Conservation (phyloP, 2,113 vertebrate species). For the Tachysurus vachellii region DNA sequence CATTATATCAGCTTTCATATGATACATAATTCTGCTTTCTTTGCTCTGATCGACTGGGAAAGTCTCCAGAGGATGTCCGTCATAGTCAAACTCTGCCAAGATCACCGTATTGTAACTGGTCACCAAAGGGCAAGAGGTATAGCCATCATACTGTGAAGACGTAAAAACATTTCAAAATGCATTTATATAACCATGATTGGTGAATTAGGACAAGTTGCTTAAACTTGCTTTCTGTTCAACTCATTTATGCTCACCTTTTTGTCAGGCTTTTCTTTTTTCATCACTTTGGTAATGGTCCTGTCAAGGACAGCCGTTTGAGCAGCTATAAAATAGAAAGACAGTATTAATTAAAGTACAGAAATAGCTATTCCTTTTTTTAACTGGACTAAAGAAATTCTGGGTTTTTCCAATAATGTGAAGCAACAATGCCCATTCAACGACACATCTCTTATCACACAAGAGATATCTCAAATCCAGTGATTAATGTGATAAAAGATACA, state of each 20-base stretch:
- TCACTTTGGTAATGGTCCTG: slow-evolving; percentile 82
- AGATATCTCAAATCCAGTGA: background rate
- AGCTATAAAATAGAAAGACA: slow-evolving; percentile 68
- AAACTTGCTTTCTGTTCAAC: background rate
- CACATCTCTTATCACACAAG: background rate
- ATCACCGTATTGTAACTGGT: slow-evolving; percentile 90
- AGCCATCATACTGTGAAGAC: slow-evolving; percentile 86
- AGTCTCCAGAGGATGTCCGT: slow-evolving; percentile 85
- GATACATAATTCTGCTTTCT: slow-evolving; percentile 86
- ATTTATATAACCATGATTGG: background rate
- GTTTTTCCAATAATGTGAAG: background rate
- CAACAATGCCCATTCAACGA: background rate
- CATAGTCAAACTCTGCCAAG: slow-evolving; percentile 93
- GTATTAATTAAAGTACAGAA: background rate
- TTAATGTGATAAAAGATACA: background rate
- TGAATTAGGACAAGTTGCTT: background rate
- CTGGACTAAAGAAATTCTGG: background rate
- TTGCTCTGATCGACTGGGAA: slow-evolving; percentile 96
- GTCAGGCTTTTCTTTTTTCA: slow-evolving; percentile 83
- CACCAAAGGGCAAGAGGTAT: slow-evolving; percentile 93
- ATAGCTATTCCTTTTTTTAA: background rate
- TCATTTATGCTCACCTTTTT: slow-evolving; percentile 73
- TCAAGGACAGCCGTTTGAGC: slow-evolving; percentile 88
- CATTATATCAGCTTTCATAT: slow-evolving; percentile 96
- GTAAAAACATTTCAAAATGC: slow-evolving; percentile 6